Evolutionary conservation across 2,113 vertebrate species (phyloP), one percentile per base, ranked within the genome.

Genomic region (Oreochromis niloticus): DNA sequence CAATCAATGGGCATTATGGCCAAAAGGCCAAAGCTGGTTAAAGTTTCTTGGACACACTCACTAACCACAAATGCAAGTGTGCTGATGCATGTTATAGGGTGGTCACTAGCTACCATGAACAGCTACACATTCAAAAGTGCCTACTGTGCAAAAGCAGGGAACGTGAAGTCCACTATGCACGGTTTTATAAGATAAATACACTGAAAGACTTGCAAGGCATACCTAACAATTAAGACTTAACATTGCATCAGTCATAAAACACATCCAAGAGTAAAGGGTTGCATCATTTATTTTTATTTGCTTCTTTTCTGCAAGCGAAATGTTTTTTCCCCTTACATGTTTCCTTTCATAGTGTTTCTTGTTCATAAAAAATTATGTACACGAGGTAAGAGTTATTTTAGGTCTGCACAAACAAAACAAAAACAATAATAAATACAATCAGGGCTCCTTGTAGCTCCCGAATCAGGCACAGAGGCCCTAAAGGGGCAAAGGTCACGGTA

Each of bases 401-500:
- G 30, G 10, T 50, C 4, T 52, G 27, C 16, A 19, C 22, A 48
- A 66, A 12, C 6, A 41, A 78, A 66, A 66, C 41, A 41, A 50
- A 79, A 39, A 88, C 73, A 89, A 39, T 88, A 84, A 91, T 91
- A 97, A 96, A 93, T 95, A 94, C 95, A 96, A 96, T 95, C 93
- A 96, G 94, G 94, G 95, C 73, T 94, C 93, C 94, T 96, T 93
- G 97, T 48, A 94, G 82, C 52, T 79, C 7, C 32, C 83, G 56
- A 93, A 94, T 96, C 95, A 96, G 90, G 94, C 94, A 94, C 91
- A 92, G 66, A 93, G 95, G 95, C 94, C 90, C 93, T 95, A 87
- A 96, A 95, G 95, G 75, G 88, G 95, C 94, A 97, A 78, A 96
- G 96, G 96, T 96, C 96, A 97, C 96, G 95, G 96, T 96, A 90